Conservation (phyloP, 2,888 invertebrate genomes). For the Drosophila merina region DNA sequence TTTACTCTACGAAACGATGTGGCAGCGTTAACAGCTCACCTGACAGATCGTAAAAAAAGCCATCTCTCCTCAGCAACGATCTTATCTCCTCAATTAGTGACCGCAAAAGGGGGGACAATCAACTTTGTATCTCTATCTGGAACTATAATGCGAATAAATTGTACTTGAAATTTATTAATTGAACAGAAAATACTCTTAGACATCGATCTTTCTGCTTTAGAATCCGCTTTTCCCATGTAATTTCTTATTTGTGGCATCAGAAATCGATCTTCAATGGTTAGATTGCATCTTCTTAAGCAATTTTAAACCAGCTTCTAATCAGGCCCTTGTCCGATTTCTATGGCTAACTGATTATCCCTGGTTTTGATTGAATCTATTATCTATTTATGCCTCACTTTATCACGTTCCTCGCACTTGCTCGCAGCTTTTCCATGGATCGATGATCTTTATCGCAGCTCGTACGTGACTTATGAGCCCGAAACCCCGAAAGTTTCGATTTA, state of each 20-base stretch:
- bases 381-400: constrained; percentile 12
- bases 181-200: background rate
- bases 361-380: constrained; percentile 14
- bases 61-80: constrained; percentile 15
- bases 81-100: constrained; percentile 31
- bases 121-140: background rate
- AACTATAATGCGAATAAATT: background rate
- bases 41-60: constrained; percentile 44
- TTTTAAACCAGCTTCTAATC: background rate
- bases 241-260: background rate
- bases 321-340: background rate
- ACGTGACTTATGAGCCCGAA: constrained; percentile 48
- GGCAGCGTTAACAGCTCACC: constrained; percentile 53
- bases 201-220: no score
- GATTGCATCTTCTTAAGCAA: no score
- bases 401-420: constrained; percentile 9
- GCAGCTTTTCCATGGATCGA: constrained; percentile 24
- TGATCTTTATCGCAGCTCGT: constrained; percentile 38
- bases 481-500: constrained; percentile 27
- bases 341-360: constrained; percentile 15
- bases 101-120: constrained; percentile 19
- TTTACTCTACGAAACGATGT: constrained; percentile 40
- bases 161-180: background rate
- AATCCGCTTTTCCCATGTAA: background rate
- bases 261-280: background rate